Base-by-base conservation (phyloP, 2,797 vertebrate genomes). In the Sebastes diaconus region DNA sequence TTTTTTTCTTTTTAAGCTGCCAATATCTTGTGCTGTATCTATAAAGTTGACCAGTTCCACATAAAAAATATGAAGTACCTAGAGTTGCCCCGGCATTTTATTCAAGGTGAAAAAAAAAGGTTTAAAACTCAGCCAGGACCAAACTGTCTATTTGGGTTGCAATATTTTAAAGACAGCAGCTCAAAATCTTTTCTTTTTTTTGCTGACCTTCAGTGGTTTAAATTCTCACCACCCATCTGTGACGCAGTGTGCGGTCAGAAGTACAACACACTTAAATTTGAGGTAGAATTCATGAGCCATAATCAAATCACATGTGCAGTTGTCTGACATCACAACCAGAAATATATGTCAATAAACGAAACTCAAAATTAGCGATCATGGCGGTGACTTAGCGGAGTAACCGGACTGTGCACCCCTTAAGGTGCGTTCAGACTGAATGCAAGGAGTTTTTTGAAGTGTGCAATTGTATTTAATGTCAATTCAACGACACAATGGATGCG, bases 281-380 rank as follows among this genome's bases (percentile, higher is more conserved):
- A 82, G 70, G 73, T 86, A 68, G 79, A 77, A 65, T 73, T 52
- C 32, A 68, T 66, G 54, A 72, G 39, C 73, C 2, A 5, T 20
- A n/a, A 55, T 78, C 54, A 70, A 66, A 66, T 70, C 42, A 69
- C 61, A 59, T 3, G 8, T 55, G 14, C 14, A 18, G 4, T 42
- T 73, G 65, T 69, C 32, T 32, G 60, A 83, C 27, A 71, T 39
- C 70, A 66, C 39, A 76, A 46, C 20, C 46, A 61, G 50, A 30
- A 66, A n/a, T 29, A 42, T 10, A 36, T 63, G 10, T 57, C 25
- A 63, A 5, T 66, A 34, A 68, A 55, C 24, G 13, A 71, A 54
- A 55, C 30, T 22, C 24, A 54, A 24, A 14, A 6, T 14, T 8
- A 60, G 20, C 46, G 60, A 50, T 73, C 52, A 34, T 30, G 64